Evolutionary conservation across 2,888 invertebrate species (phyloP), one percentile per base, ranked within the genome.

Genomic region (Leistus spinibarbis): DNA sequence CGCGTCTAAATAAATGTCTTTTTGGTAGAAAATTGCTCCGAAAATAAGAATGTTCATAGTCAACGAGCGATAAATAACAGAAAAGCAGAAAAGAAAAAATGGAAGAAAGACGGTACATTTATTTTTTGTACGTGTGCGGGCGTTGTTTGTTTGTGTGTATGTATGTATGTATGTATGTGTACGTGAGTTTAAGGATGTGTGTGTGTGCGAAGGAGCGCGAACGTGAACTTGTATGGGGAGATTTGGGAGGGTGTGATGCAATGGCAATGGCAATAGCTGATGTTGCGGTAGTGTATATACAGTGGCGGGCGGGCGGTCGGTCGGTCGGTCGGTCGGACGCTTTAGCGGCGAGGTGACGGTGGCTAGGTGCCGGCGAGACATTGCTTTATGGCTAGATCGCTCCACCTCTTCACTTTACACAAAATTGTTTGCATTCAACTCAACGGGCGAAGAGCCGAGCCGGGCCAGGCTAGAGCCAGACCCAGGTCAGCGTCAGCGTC

Each of bases 21-120:
- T 69, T 69, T 69, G 69, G 63, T 64, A 64, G 75, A 69, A 75
- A 69, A 75, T 75, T 68, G 75, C 69, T 69, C 56, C n/a, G 24
- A 76, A 76, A 64, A 76, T 65, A 72, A 71, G 76, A 78, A 76
- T 77, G 77, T 77, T 77, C 74, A 78, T 77, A 73, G 76, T 64
- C 76, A 76, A 77, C 76, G 76, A 75, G 69, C 76, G 75, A 77
- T 78, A 78, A 78, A 78, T 78, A 77, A 77, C 77, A 63, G 68
- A 54, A 64, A 65, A 73, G 73, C 60, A 63, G 57, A 68, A 40
- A 40, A 40, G 68, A 57, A 64, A 64, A 56, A 67, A 60, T 20
- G 16, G 16, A 20, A 64, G 23, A 20, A 64, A 23, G 16, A 64
- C 20, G 57, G 63, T 22, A 63, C 40, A 40, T 40, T 10, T 40